Percentiles rank a stretch among this genome's conserved stretches.
Conservation (phyloP, 2,888 invertebrate species). For the Leucophora obtusa region DNA sequence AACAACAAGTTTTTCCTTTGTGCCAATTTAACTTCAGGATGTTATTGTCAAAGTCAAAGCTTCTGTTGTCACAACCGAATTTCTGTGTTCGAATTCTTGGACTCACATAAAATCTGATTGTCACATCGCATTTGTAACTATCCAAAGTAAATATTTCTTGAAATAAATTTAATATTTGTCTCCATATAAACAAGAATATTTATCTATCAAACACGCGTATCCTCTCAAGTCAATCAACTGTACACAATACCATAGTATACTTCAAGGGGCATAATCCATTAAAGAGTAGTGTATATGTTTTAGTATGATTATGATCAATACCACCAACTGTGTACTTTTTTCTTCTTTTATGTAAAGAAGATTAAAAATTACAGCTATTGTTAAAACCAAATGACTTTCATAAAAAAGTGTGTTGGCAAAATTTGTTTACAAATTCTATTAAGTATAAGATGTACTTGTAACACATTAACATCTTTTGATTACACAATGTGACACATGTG, state of each 20-base stretch:
- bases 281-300: background rate
- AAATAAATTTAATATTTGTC: background rate
- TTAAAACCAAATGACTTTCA: constrained; percentile 31
- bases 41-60: too few species aligned
- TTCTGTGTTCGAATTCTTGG: too few species aligned
- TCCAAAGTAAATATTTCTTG: too few species aligned
- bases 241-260: background rate
- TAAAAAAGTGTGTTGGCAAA: constrained; percentile 10
- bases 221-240: constrained; percentile 2
- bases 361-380: constrained; percentile 52
- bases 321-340: constrained; percentile 31
- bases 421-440: constrained; percentile 42
- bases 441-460: background rate
- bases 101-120: too few species aligned
- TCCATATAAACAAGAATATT: constrained; percentile 20
- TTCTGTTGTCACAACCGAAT: too few species aligned
- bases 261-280: background rate
- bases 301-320: constrained; percentile 29
- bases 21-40: too few species aligned
- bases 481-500: constrained; percentile 20
- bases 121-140: too few species aligned
- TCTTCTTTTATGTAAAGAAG: constrained; percentile 19
- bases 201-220: constrained; percentile 32
- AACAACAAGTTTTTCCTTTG: too few species aligned
- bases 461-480: constrained; percentile 21